Evolutionary conservation across 2,113 vertebrate species (phyloP), one percentile per base, ranked within the genome.

Genomic region (Hucho hucho): DNA sequence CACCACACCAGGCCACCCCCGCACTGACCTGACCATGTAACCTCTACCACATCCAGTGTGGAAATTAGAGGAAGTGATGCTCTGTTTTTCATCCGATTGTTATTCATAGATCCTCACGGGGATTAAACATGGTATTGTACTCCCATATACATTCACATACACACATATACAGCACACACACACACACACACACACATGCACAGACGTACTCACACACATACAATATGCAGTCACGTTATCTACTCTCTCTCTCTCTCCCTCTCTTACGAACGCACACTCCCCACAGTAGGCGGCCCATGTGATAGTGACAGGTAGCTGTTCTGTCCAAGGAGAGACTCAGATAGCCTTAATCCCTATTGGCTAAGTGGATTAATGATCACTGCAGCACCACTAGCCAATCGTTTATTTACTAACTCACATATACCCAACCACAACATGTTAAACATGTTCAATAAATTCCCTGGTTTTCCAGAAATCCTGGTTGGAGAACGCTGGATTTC

Each of bases 321-420:
- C 47, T 64, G 61, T 22, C n/a, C 1, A 59, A 75, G 58, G 70
- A 79, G n/a, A 76, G 47, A 70, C 29, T 71, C n/a, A 67, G 72
- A 61, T 32, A 22, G 18, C 37, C n/a, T 76, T 76, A 74, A 82
- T 75, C 70, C 77, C 49, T 20, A 64, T 64, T 53, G 67, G 70
- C 73, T 79, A 76, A 82, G n/a, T 75, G 77, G 81, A 82, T 82
- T 82, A 71, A 61, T 71, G 66, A 82, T 70, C 59, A 82, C 47
- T 56, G 67, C 76, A 77, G 78, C 80, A 78, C 80, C 37, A 49
- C 67, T n/a, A 59, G 28, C 26, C 25, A 29, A n/a, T 26, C 18
- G 6, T 22, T 65, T 26, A 29, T 6, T 26, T 65, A 65, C 26
- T 65, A 28, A 65, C 25, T 16, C 64, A 65, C 26, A 12, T 28